Base-by-base conservation (phyloP, 2,888 invertebrate genomes). In the Netelia fuscicornis region DNA sequence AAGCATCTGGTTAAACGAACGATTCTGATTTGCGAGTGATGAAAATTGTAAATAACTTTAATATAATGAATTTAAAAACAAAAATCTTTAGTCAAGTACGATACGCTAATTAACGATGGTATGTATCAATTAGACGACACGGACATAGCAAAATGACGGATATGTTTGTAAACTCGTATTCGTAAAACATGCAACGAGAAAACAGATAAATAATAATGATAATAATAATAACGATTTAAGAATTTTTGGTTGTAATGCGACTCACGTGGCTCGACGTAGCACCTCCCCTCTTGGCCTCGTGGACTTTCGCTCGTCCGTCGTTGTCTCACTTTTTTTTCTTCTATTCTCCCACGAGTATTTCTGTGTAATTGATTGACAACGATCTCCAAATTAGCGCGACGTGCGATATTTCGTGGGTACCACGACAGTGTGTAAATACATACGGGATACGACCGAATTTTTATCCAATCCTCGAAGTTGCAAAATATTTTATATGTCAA, bases 21-120 rank as follows among this genome's bases (percentile, higher is more conserved):
- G 76, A 81, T 83, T 62, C 77, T 79, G 62, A 58, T 54, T 52
- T 42, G 42, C 56, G 58, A 67, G 48, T 23, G 30, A 30, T 30
- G 30, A 78, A 79, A 86, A 85, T 79, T 86, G 86, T 86, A 84
- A 83, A 86, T 86, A 85, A 85, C 81, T 85, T 83, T 86, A 83
- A 85, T 81, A 81, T 79, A 82, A 79, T 70, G 81, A 86, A 83
- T 76, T 84, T 64, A 60, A 72, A 67, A 9, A 52, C 30, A 13
- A 8, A 58, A 67, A 60, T 64, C 25, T 56, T 71, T 25, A 56
- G 56, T 71, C 62, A 54, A 64, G n/a, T 72, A 71, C 70, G 64
- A 54, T 48, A 67, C 72, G 67, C 25, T 72, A 60, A 77, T 77
- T 68, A 62, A 70, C 48, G 65, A 65, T n/a, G 56, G 30, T 72